phyloP scores from a whole-genome alignment of 1,140 invertebrate species.

The Aleiodes sp. region DNA sequence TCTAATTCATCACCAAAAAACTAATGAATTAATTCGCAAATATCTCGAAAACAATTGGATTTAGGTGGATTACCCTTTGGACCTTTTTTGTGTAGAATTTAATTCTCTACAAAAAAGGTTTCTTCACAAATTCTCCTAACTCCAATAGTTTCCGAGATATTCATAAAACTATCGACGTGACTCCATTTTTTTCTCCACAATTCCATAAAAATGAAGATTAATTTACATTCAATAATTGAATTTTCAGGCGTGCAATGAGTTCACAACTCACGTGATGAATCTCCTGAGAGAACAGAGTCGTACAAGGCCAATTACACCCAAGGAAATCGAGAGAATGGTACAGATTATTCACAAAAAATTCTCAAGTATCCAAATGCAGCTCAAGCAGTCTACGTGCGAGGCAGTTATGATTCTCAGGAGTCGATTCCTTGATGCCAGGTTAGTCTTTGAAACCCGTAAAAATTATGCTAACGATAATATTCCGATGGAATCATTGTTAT shows the following conservation, averaged over 20 bases:
- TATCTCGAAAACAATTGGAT: too few species aligned
- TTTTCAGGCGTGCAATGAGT: constrained; percentile 96
- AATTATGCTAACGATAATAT: not conserved
- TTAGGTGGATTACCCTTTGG: too few species aligned
- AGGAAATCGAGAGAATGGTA: constrained; percentile 99
- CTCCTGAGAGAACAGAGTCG: constrained; percentile 96
- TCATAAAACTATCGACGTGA: too few species aligned
- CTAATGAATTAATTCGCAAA: too few species aligned
- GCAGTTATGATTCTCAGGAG: constrained; percentile 99
- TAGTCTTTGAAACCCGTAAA: constrained; percentile 23
- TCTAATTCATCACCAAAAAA: too few species aligned
- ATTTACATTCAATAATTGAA: too few species aligned
- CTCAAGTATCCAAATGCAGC: constrained; percentile 99
- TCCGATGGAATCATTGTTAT: constrained; percentile 24
- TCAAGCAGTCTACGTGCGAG: constrained; percentile 99
- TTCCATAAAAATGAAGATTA: too few species aligned
- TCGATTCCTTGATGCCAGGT: constrained; percentile 94
- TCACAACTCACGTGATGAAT: constrained; percentile 99
- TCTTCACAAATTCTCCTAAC: too few species aligned
- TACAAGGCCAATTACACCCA: constrained; percentile 92
- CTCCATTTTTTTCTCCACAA: too few species aligned
- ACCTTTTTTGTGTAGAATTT: too few species aligned
- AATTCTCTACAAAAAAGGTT: too few species aligned
- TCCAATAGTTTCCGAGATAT: too few species aligned
- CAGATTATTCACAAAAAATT: constrained; percentile 99